phyloP scores from a whole-genome alignment of 2,888 invertebrate species.

The Catotricha subobsoleta region DNA sequence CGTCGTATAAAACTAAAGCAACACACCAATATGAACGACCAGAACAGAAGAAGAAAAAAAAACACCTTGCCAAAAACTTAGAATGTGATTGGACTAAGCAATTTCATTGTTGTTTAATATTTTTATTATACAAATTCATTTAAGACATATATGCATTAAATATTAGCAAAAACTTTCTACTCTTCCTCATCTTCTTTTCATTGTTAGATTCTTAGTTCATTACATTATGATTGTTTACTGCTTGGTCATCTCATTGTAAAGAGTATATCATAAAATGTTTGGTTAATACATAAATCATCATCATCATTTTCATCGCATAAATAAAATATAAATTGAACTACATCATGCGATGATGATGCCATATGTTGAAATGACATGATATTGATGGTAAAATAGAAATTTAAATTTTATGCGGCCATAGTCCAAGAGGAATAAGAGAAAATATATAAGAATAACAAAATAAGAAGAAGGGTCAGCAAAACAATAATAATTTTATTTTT shows the following conservation, averaged over 20 bases:
- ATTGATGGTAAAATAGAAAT: too few relatives aligned
- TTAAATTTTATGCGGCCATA: too few relatives aligned
- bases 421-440: too few relatives aligned
- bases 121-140: background rate
- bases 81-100: slow-evolving; percentile 1
- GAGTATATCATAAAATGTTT: slow-evolving; percentile 1
- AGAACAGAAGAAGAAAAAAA: too few relatives aligned
- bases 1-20: too few relatives aligned
- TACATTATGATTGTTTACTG: background rate
- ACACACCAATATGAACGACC: too few relatives aligned
- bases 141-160: background rate
- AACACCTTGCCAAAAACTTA: slow-evolving; percentile 5
- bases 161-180: background rate
- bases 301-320: too few relatives aligned
- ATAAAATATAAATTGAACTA: slow-evolving; percentile 3
- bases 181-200: background rate
- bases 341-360: slow-evolving; percentile 3
- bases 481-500: too few relatives aligned
- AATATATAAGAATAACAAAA: too few relatives aligned
- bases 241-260: background rate
- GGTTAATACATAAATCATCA: too few relatives aligned
- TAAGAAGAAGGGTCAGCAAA: too few relatives aligned
- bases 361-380: too few relatives aligned
- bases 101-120: background rate
- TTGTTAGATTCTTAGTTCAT: background rate